Evolutionary conservation across 2,888 invertebrate genomes (phyloP).

Genomic region (Ypsolopha scabrella): DNA sequence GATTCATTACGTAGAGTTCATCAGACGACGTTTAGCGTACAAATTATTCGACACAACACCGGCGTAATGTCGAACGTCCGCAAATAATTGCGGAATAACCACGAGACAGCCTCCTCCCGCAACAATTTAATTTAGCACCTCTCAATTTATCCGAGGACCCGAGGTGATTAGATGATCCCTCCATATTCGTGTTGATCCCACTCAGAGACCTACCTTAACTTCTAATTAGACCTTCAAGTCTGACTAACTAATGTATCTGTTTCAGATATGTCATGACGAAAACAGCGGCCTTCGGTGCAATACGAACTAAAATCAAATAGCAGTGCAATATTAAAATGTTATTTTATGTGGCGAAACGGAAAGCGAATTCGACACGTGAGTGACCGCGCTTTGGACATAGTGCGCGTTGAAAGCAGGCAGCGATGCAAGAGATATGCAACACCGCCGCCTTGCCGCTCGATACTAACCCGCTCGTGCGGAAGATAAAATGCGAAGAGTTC

Average conservation of each 20-base stretch:
- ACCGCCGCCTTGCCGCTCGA: constrained; percentile 66
- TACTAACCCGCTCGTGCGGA: constrained; percentile 63
- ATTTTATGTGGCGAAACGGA: constrained; percentile 48
- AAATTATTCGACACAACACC: constrained; percentile 59
- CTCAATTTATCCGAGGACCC: constrained; percentile 27
- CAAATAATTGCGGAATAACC: constrained; percentile 64
- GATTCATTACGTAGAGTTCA: constrained; percentile 59
- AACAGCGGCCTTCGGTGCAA: constrained; percentile 17
- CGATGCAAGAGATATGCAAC: constrained; percentile 71
- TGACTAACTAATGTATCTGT: constrained; percentile 14
- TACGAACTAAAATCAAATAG: constrained; percentile 13
- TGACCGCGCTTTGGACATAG: constrained; percentile 36
- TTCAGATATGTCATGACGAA: constrained; percentile 40
- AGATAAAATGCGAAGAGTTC: constrained; percentile 70
- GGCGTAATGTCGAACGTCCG: constrained; percentile 58
- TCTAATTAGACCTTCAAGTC: no score
- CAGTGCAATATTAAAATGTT: constrained; percentile 32
- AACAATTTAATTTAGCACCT: constrained; percentile 54
- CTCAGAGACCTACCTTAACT: not conserved
- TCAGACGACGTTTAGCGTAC: constrained; percentile 42
- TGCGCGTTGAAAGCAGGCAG: constrained; percentile 45
- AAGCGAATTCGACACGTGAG: constrained; percentile 44
- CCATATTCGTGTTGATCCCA: no score
- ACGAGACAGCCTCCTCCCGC: constrained; percentile 46
- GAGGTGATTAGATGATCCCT: no score